A percentile compares a stretch with the other conserved stretches of the same genome.
phyloP scores from a whole-genome alignment of 2,888 invertebrate genomes.

The Spilarctia lutea region DNA sequence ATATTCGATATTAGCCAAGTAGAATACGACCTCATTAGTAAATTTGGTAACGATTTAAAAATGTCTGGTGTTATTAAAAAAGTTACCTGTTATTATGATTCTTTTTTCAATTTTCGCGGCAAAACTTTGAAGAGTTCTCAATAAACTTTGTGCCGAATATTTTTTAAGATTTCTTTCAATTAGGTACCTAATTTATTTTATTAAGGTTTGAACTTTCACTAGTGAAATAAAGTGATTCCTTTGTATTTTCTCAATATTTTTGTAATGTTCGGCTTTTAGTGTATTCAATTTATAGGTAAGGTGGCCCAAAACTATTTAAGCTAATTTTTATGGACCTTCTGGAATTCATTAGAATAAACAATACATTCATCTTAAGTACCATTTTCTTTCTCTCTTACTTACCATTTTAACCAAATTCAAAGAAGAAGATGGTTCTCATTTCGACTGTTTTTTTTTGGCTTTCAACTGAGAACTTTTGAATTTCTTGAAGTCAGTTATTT shows the following conservation, averaged over 20 bases:
- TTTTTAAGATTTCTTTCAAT: not conserved
- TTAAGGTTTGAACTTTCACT: not conserved
- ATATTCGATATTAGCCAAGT: not conserved
- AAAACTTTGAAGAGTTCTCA: not conserved
- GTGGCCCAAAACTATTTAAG: no score
- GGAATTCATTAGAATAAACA: no score
- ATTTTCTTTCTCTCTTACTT: no score
- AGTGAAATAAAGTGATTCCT: not conserved
- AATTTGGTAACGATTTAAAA: not conserved
- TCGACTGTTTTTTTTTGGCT: no score
- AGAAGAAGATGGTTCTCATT: no score
- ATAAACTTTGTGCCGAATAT: not conserved
- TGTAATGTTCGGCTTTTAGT: not conserved
- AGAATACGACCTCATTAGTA: not conserved
- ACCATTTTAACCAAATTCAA: no score
- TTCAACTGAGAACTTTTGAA: no score
- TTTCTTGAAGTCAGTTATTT: no score
- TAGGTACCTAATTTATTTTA: not conserved
- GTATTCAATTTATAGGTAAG: no score
- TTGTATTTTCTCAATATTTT: not conserved
- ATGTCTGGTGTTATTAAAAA: not conserved
- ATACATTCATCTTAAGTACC: no score
- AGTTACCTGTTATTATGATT: not conserved
- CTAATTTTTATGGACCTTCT: no score
- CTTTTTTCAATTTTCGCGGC: not conserved